Evolutionary conservation across 2,113 vertebrate genomes (phyloP), one percentile per base, ranked within the genome.

Genomic region (Gallinago paraguaiae): DNA sequence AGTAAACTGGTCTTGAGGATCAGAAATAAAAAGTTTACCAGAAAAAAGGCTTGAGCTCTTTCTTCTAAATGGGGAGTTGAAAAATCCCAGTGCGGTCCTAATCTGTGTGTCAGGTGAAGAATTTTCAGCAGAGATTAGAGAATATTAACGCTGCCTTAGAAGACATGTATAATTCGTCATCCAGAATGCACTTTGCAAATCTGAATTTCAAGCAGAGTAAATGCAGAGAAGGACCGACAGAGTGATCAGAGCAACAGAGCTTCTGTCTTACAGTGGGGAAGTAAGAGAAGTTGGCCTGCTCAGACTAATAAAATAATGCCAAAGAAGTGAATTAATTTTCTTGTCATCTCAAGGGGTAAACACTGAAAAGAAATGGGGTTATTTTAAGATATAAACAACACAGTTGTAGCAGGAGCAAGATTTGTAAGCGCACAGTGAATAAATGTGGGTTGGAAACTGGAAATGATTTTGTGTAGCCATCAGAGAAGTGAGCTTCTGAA

Each of bases 191-290:
- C 59, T 51, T 51, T 74, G 69, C 37, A 70, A 86, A 93, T 86
- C 60, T 88, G 86, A 95, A 90, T 90, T 90, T 65, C 59, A 88
- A 88, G 51, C 46, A 91, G 75, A 86, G 72, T 13, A 74, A 90
- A 86, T 74, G 50, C 23, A 75, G 82, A 74, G 75, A 48, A 90
- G 18, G n/a, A 90, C 82, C 45, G 59, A 41, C 15, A 45, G 68
- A 92, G 54, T 50, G 8, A 82, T 83, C 43, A 83, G 20, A 87
- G 15, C 3, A 1, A 68, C 16, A 65, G 48, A 79, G 30, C 67
- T 93, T 92, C 64, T 93, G 43, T 81, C 57, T 86, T 86, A 7
- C 23, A 63, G 27, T 56, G 33, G 19, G 18, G 85, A 90, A 93
- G 33, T 71, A 74, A 59, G 56, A 78, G n/a, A 81, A 10, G 14